Evolutionary conservation across 1,140 invertebrate species (phyloP), one percentile per base, ranked within the genome.

Genomic region (Eueides isabella): DNA sequence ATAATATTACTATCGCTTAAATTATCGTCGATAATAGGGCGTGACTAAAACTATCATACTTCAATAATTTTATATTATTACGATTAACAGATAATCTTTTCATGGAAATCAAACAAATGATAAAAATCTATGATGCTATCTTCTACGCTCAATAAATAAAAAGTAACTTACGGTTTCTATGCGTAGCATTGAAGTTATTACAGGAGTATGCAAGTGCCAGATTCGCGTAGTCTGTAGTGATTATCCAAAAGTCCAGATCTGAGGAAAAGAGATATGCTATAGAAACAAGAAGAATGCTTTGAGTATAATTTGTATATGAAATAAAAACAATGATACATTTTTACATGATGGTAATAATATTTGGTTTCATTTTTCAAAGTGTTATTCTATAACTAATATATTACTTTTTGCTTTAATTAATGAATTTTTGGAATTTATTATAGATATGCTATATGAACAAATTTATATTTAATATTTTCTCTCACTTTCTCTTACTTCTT

Each of bases 221-320:
- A 31, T 80, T 82, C 6, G 69, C 65, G 23, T 85, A 81, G 55
- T 87, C 78, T 11, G 82, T 84, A 1, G 61, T 29, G 2, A 86
- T 67, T 14, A 85, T 75, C 78, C 77, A 80, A 64, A 87, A 84
- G 31, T 85, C 79, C 0, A 83, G 35, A n/a, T 79, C 85, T 89
- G 75, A 6, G 78, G 72, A 76, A 81, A 76, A 61, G 44, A 33
- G 3, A 63, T 28, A n/a, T n/a, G n/a, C n/a, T n/a, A n/a, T n/a
- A n/a, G n/a, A n/a, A n/a, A n/a, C n/a, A n/a, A n/a, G n/a, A n/a
- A n/a, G n/a, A n/a, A n/a, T n/a, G n/a, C n/a, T n/a, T n/a, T 65
- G 14, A 9, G 11, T 62, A 0, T 5, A 26, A 62, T 62, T 62
- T n/a, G 2, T 64, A 5, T 19, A 14, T 64, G 7, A 33, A 31